Percentiles rank a stretch among this genome's conserved stretches.
These are phyloP conservation scores for Vultur gryphus DNA, from an alignment of 2,797 vertebrate genomes.

Conservation along the genomic window DNA sequence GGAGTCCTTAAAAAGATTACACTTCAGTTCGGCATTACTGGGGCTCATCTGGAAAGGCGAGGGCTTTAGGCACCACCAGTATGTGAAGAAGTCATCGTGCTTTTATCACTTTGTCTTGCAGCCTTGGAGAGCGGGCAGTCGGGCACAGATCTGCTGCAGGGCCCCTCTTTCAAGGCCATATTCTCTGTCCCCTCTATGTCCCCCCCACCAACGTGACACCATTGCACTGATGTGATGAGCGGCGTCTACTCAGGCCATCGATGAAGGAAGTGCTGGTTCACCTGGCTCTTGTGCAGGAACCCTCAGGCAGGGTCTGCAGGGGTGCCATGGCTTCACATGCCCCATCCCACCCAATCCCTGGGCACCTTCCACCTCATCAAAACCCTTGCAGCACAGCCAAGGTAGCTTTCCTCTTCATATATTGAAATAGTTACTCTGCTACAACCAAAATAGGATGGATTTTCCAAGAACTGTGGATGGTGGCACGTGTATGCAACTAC, in stretches of 20 bases:
- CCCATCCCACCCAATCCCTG: not conserved
- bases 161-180: not conserved
- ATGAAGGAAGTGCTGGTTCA: not conserved
- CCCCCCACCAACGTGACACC: rapidly evolving
- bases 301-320: not conserved
- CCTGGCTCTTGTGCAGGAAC: not conserved
- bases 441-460: not conserved
- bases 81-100: not conserved
- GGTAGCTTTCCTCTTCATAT: not conserved
- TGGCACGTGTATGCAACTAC: not conserved
- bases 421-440: not conserved
- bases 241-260: not conserved
- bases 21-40: not conserved
- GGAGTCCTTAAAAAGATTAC: not conserved
- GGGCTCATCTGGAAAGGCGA: not conserved
- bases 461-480: not conserved
- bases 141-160: not conserved
- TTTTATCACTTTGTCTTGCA: not conserved
- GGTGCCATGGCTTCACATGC: not conserved
- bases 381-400: not conserved
- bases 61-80: not conserved
- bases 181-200: not conserved
- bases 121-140: not conserved
- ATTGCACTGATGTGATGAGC: not conserved
- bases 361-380: not conserved